Evolutionary conservation across 2,797 vertebrate genomes (phyloP).

Genomic region (Miichthys miiuy): DNA sequence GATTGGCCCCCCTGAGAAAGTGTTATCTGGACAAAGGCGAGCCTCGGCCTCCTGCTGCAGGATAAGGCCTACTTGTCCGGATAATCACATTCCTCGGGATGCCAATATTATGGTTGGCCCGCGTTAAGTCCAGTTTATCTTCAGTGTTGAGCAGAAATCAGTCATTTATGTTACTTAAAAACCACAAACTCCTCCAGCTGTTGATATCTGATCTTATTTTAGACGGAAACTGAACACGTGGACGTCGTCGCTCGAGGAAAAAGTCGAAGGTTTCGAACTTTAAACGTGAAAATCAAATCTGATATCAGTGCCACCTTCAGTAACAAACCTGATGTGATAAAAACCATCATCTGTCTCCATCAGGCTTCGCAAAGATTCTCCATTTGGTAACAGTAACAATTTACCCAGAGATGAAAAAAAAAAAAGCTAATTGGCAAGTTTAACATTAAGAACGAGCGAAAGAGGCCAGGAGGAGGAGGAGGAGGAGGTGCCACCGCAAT

Average conservation of each 20-base stretch:
- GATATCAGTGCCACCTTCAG: slow-evolving; percentile 20
- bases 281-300: neutral
- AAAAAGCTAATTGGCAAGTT: slow-evolving; percentile 85
- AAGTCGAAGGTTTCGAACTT: slow-evolving; percentile 10
- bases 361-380: slow-evolving; percentile 81
- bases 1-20: slow-evolving; percentile 59
- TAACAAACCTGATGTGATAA: slow-evolving; percentile 67
- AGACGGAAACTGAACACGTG: neutral
- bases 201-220: neutral
- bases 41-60: slow-evolving; percentile 45
- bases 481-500: slow-evolving; percentile 65
- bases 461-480: slow-evolving; percentile 72
- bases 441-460: slow-evolving; percentile 77
- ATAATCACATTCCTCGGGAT: slow-evolving; percentile 49
- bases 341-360: slow-evolving; percentile 6
- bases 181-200: neutral
- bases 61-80: slow-evolving; percentile 43
- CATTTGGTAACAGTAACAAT: slow-evolving; percentile 82
- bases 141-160: neutral
- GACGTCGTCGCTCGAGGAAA: rapidly evolving
- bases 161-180: neutral
- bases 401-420: slow-evolving; percentile 56
- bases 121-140: neutral
- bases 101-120: neutral
- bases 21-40: slow-evolving; percentile 64